Base-by-base conservation (phyloP, 2,113 vertebrate genomes). In the Terrapene triunguis region DNA sequence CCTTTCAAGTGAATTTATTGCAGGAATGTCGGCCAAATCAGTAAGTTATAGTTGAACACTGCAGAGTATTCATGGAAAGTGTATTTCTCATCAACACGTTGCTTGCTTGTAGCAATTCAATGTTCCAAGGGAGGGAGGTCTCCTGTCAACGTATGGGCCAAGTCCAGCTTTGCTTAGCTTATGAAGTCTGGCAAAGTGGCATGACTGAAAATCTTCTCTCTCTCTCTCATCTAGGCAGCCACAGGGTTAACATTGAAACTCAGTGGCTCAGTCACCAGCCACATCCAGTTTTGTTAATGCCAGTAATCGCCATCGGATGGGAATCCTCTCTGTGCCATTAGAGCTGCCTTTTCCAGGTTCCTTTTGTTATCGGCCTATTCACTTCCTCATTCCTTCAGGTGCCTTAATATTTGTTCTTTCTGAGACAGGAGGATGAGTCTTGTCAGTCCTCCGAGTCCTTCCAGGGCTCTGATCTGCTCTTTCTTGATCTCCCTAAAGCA, bases 401-500 rank as follows among this genome's bases (percentile, higher is more conserved):
- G 48, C 80, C 48, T 16, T 7, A 4, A 53, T 53, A 5, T 65
- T 72, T 47, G 83, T 89, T n/a, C 82, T 82, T 25, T 62, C 87
- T 0, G 6, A 42, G 50, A 84, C 9, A 50, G 50, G 24, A 57
- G 65, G 72, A 74, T 55, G 82, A 82, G 50, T 94, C 62, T 91
- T 35, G 0, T 69, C 76, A 14, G 85, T 94, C 90, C 82, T 78
- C 0, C 0, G 0, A 9, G 35, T 1, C 1, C 0, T 55, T 38
- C 57, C 78, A n/a, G 22, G 3, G 55, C 80, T 59, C 88, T 95
- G 93, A 83, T 81, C 96, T 80, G 35, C 3, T 91, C 95, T 88
- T 38, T 12, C 90, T 80, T 24, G 25, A 53, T 53, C 32, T 95
- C 95, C 94, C 97, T 74, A 48, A 89, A 95, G 92, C 85, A 74